Evolutionary conservation across 2,113 vertebrate genomes (phyloP).

Genomic region (Noturus placidus): DNA sequence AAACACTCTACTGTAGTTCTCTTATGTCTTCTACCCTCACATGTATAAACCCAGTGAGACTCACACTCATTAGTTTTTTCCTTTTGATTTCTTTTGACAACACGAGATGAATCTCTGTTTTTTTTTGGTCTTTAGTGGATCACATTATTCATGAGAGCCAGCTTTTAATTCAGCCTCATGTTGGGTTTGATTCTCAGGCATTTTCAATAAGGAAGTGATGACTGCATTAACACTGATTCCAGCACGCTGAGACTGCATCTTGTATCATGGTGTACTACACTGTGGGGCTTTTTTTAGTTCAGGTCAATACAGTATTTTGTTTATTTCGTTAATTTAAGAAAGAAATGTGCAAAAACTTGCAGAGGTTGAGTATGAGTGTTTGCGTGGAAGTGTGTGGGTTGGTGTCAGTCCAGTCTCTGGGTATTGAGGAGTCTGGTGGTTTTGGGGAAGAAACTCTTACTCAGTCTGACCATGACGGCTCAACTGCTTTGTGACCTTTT

Average conservation of each 20-base stretch:
- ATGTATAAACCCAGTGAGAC: too few relatives aligned
- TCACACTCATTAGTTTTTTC: too few relatives aligned
- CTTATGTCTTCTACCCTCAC: too few relatives aligned
- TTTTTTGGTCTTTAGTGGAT: not conserved
- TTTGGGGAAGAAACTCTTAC: too few relatives aligned
- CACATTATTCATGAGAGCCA: not conserved
- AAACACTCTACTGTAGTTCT: not conserved
- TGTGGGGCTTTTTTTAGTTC: not conserved
- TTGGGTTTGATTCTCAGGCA: not conserved
- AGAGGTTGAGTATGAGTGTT: too few relatives aligned
- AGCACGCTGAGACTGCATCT: not conserved
- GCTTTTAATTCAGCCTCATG: not conserved
- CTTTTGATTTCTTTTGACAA: too few relatives aligned
- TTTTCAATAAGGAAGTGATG: not conserved
- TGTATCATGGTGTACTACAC: not conserved
- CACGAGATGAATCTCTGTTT: too few relatives aligned
- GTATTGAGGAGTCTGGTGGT: too few relatives aligned
- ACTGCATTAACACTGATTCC: slow-evolving; percentile 9
- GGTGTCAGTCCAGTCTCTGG: too few relatives aligned
- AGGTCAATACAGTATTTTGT: not conserved
- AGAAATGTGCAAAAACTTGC: not conserved
- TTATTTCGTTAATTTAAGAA: not conserved
- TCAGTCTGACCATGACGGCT: too few relatives aligned
- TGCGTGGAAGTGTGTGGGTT: too few relatives aligned
- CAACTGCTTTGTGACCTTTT: too few relatives aligned